A percentile compares a stretch with the other conserved stretches of the same genome.
Evolutionary conservation across 2,797 vertebrate genomes (phyloP).

Genomic region (Enteromius thamalakanensis): DNA sequence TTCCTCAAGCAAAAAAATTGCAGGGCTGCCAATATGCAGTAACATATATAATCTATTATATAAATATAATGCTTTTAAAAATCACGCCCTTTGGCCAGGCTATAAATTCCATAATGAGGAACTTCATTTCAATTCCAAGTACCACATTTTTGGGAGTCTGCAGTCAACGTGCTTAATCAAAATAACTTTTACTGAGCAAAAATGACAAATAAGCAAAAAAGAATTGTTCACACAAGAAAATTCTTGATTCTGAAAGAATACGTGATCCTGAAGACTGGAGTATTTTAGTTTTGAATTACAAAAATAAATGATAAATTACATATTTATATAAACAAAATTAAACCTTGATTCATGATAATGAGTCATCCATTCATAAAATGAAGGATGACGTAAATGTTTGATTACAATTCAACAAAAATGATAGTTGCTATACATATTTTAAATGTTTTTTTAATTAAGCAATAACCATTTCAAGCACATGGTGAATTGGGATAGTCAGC

Average conservation of each 20-base stretch:
- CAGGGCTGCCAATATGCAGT: background rate
- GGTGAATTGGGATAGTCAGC: background rate
- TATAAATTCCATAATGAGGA: background rate
- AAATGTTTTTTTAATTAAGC: background rate
- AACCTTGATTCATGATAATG: background rate
- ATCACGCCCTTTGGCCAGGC: background rate
- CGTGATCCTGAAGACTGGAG: background rate
- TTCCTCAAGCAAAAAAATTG: constrained; percentile 6
- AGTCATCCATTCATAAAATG: background rate
- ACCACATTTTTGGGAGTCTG: background rate
- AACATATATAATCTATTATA: background rate
- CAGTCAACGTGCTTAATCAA: background rate
- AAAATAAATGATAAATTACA: background rate
- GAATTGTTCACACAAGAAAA: background rate
- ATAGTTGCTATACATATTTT: constrained; percentile 2
- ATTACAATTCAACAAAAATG: background rate
- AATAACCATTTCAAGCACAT: constrained; percentile 17
- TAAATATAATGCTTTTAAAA: background rate
- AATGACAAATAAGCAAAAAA: background rate
- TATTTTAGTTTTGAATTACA: background rate
- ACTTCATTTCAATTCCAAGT: background rate
- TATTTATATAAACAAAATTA: background rate
- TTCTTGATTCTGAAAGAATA: background rate
- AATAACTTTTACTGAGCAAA: background rate
- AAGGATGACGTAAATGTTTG: background rate